Percentiles rank a stretch among this genome's conserved stretches.
These are phyloP conservation scores for Scaptodrosophila latifasciaeformis DNA, from an alignment of 2,888 invertebrate genomes.

Conservation along the genomic window DNA sequence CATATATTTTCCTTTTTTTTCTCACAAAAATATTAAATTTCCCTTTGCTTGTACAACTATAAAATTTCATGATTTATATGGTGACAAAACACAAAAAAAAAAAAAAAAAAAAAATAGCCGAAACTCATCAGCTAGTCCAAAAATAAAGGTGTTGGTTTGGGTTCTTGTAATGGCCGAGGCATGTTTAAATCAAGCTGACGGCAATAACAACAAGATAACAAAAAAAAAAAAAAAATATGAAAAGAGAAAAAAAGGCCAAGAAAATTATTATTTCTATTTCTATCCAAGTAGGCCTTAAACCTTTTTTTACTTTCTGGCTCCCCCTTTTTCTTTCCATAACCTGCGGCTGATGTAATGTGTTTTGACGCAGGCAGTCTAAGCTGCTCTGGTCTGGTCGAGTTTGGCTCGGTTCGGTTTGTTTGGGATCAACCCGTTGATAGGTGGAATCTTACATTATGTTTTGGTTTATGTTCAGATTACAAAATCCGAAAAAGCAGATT, in stretches of 20 bases:
- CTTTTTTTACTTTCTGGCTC: neutral
- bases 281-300: neutral
- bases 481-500: too few species aligned
- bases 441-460: constrained; percentile 1
- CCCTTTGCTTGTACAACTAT: constrained; percentile 33
- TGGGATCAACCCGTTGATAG: neutral
- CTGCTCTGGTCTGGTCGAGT: too few species aligned
- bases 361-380: neutral
- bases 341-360: neutral
- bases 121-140: too few species aligned
- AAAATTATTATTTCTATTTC: neutral
- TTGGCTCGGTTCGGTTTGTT: too few species aligned
- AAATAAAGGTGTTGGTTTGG: neutral
- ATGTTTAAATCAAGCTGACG: neutral
- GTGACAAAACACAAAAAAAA: too few species aligned
- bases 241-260: constrained; percentile 14
- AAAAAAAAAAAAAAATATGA: neutral
- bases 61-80: constrained; percentile 32
- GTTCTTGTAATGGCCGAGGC: constrained; percentile 8
- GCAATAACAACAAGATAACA: neutral
- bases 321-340: too few species aligned
- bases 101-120: too few species aligned
- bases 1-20: constrained; percentile 12
- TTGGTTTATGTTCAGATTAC: constrained; percentile 3
- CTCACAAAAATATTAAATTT: constrained; percentile 27